Evolutionary conservation across 2,797 vertebrate genomes (phyloP).

Genomic region (Orestias chungarensis): DNA sequence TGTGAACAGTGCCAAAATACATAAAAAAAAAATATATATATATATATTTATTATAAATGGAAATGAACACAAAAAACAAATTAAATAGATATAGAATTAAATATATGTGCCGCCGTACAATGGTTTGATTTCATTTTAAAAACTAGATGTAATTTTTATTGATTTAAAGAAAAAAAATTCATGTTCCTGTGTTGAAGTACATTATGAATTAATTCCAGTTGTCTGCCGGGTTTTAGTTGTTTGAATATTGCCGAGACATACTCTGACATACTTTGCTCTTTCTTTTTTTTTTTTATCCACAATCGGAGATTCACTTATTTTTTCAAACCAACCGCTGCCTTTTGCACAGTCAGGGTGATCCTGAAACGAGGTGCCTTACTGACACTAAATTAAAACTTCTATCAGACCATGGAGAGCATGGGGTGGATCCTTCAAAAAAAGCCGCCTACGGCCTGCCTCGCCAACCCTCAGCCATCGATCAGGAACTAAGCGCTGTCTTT

Average conservation of each 20-base stretch:
- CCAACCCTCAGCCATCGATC: conserved; percentile 66
- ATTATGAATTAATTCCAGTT: too few species aligned
- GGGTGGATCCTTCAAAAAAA: conserved; percentile 31
- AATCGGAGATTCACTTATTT: background rate
- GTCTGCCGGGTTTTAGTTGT: background rate
- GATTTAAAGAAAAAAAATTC: too few species aligned
- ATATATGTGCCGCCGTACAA: too few species aligned
- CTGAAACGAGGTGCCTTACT: conserved; percentile 21
- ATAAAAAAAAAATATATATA: too few species aligned
- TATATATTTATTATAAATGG: too few species aligned
- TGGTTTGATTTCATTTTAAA: too few species aligned
- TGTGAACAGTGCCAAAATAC: too few species aligned
- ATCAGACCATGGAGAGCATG: conserved; percentile 19
- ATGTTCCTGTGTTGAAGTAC: too few species aligned
- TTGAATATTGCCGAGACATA: background rate
- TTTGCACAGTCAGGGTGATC: conserved; percentile 14
- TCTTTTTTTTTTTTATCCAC: background rate
- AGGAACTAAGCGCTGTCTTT: conserved; percentile 76
- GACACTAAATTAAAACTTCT: conserved; percentile 33
- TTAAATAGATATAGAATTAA: too few species aligned
- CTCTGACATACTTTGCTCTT: background rate
- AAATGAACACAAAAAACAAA: too few species aligned
- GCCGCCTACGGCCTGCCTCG: conserved; percentile 32
- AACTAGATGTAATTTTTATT: too few species aligned
- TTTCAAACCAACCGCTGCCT: conserved; percentile 1